Evolutionary conservation across 2,888 invertebrate genomes (phyloP).

Genomic region (Acanthacorydalis orientalis): DNA sequence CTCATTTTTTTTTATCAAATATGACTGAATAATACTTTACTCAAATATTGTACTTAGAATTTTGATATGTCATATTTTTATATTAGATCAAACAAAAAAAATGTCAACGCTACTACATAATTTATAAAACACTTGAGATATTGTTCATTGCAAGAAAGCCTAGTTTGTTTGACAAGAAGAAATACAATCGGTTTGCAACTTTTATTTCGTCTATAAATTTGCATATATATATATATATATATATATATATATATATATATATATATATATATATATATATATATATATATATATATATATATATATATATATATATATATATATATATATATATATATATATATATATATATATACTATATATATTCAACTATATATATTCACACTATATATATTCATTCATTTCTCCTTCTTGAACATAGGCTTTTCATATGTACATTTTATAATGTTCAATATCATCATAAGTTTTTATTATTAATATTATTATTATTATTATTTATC

Average conservation of each 20-base stretch:
- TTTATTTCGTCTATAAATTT: not conserved
- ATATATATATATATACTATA: not conserved
- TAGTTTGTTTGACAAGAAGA: too few species aligned
- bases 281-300: slow-evolving; percentile 6
- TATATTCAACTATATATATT: too few species aligned
- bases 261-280: not conserved
- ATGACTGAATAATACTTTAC: not conserved
- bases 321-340: not conserved
- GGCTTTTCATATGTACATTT: slow-evolving; percentile 15
- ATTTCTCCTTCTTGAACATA: slow-evolving; percentile 33
- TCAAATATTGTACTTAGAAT: not conserved
- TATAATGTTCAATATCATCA: slow-evolving; percentile 6
- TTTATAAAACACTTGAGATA: not conserved
- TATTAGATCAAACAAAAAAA: not conserved
- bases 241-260: not conserved
- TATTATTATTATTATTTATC: not conserved
- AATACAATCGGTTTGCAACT: too few species aligned
- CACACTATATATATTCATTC: slow-evolving; percentile 10
- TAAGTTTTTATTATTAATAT: not conserved
- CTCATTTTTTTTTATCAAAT: not conserved
- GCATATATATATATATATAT: not conserved
- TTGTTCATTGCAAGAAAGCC: not conserved
- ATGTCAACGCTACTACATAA: too few species aligned
- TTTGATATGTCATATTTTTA: not conserved
- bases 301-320: not conserved